These are phyloP conservation scores for Petroica traversi DNA, from an alignment of 2,113 vertebrate genomes.

Conservation along the genomic window DNA sequence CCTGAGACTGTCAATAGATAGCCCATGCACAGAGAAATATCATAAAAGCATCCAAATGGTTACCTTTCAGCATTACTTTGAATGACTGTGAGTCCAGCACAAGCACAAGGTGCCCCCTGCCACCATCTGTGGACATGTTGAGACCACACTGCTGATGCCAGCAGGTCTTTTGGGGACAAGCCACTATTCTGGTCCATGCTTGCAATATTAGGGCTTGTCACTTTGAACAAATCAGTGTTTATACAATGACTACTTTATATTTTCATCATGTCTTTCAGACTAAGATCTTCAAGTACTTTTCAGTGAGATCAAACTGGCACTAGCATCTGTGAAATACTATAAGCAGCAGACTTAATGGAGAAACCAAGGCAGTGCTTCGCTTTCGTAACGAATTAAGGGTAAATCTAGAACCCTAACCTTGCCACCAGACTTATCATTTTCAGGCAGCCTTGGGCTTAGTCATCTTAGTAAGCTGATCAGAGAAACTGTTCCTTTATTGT, in stretches of 20 bases:
- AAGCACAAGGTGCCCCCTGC: neutral
- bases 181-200: neutral
- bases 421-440: rapidly evolving
- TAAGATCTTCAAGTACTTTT: neutral
- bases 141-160: neutral
- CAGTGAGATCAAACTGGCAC: neutral
- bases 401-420: neutral
- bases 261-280: neutral
- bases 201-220: neutral
- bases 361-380: neutral
- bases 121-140: neutral
- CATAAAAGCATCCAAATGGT: neutral
- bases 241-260: neutral
- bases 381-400: neutral
- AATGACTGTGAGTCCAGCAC: neutral
- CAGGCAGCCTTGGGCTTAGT: neutral
- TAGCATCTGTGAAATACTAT: neutral
- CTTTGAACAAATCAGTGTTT: neutral
- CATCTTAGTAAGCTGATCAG: neutral
- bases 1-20: neutral
- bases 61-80: neutral
- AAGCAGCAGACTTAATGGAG: neutral
- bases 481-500: neutral
- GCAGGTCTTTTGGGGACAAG: neutral
- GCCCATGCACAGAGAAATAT: neutral